These are phyloP conservation scores for Catagonus wagneri DNA, from an alignment of 2,113 vertebrate species.

Conservation along the genomic window DNA sequence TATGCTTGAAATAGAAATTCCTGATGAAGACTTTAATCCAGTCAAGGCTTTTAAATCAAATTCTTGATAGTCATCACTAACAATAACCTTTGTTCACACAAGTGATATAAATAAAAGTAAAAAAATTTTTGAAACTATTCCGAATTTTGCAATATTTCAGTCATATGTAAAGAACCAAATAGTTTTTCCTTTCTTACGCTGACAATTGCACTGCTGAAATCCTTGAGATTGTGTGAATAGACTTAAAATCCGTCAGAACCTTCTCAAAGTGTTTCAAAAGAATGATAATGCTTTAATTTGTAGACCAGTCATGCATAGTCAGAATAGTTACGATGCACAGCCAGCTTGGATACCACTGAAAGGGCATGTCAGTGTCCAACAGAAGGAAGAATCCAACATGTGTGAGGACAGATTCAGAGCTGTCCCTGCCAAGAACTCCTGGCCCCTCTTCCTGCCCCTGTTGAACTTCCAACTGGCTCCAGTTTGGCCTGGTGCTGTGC, in stretches of 20 bases:
- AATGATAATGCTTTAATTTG: neutral
- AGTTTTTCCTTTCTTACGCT: constrained; percentile 13
- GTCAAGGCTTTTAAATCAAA: constrained; percentile 28
- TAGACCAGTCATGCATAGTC: neutral
- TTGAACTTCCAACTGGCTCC: neutral
- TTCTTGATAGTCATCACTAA: neutral
- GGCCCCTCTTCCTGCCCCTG: fast-evolving
- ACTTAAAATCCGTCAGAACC: neutral
- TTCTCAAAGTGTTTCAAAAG: constrained; percentile 9
- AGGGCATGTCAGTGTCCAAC: neutral
- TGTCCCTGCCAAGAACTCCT: neutral
- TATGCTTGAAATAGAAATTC: constrained; percentile 30
- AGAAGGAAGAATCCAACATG: neutral
- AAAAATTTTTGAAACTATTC: neutral
- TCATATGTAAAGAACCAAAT: neutral
- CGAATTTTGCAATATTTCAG: neutral
- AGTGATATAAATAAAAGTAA: neutral
- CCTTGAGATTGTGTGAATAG: neutral
- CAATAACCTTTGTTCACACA: neutral
- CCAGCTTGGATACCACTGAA: neutral
- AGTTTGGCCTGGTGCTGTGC: neutral
- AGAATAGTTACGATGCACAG: neutral
- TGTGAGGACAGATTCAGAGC: neutral
- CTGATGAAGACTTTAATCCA: neutral
- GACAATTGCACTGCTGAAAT: neutral